phyloP scores from a whole-genome alignment of 2,888 invertebrate genomes.

The Aporophyla nigra region DNA sequence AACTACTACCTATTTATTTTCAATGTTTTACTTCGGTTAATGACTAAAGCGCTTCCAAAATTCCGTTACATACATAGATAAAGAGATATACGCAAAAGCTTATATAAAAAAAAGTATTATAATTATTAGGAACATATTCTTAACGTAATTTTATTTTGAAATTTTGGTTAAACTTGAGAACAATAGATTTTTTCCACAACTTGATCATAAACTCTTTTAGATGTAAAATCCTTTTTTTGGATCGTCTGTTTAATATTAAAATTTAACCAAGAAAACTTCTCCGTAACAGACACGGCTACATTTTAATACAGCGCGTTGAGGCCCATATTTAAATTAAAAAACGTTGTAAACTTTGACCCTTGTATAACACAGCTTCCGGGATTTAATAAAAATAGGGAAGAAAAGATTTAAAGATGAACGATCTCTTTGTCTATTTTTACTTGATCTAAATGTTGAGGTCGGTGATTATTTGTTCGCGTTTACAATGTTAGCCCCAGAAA shows the following conservation, averaged over 20 bases:
- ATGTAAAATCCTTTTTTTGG: conserved; percentile 10
- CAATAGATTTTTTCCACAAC: neutral
- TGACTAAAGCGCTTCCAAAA: too few relatives aligned
- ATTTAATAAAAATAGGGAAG: neutral
- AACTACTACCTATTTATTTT: too few relatives aligned
- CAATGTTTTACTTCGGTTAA: too few relatives aligned
- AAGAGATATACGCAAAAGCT: too few relatives aligned
- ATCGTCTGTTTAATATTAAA: conserved; percentile 16
- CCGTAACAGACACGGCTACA: neutral
- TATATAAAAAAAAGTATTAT: too few relatives aligned
- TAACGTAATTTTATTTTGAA: neutral
- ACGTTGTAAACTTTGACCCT: neutral
- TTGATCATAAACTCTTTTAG: neutral
- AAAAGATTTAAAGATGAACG: neutral
- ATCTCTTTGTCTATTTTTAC: neutral
- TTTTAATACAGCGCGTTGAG: conserved; percentile 2
- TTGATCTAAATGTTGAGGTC: too few relatives aligned
- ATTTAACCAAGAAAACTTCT: conserved; percentile 1
- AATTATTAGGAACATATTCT: too few relatives aligned
- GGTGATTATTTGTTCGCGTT: too few relatives aligned
- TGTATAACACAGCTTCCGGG: neutral
- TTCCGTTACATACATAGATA: too few relatives aligned
- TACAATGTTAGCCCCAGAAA: too few relatives aligned
- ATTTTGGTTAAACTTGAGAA: neutral
- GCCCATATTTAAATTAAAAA: conserved; percentile 42